phyloP scores from a whole-genome alignment of 2,888 invertebrate species.

The Diachrysia chrysitis region DNA sequence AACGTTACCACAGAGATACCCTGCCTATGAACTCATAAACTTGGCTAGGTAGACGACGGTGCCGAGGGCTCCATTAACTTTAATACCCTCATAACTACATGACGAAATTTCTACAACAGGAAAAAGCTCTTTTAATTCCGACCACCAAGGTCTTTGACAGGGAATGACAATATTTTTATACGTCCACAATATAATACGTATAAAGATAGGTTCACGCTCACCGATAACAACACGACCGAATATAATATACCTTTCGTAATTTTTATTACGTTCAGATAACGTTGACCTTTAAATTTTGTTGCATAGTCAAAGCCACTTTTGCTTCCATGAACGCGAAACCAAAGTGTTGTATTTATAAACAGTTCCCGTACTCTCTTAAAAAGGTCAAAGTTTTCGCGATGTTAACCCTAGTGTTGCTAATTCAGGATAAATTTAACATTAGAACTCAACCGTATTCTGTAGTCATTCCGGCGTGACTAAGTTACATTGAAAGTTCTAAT shows the following conservation, averaged over 20 bases:
- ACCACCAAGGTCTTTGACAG: conserved; percentile 65
- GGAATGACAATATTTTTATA: conserved; percentile 63
- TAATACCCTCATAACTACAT: conserved; percentile 83
- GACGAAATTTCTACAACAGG: conserved; percentile 81
- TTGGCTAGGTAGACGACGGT: conserved; percentile 72
- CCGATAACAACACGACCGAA: neutral
- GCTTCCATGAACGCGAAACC: neutral
- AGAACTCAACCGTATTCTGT: neutral
- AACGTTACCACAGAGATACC: conserved; percentile 72
- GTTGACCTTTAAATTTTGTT: neutral
- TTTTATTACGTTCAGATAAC: neutral
- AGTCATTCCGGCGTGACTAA: neutral
- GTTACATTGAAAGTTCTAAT: neutral
- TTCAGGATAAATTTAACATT: neutral
- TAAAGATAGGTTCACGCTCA: conserved; percentile 37
- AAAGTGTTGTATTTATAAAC: conserved; percentile 1
- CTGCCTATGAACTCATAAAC: conserved; percentile 79
- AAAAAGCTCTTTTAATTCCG: conserved; percentile 82
- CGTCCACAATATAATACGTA: conserved; percentile 43
- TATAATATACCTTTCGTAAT: neutral
- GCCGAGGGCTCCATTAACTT: conserved; percentile 82
- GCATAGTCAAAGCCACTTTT: neutral
- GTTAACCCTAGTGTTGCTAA: neutral
- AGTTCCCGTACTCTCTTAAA: neutral
- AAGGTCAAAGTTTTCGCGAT: conserved; percentile 2